Evolutionary conservation across 2,113 vertebrate genomes (phyloP).

Genomic region (Lontra canadensis): DNA sequence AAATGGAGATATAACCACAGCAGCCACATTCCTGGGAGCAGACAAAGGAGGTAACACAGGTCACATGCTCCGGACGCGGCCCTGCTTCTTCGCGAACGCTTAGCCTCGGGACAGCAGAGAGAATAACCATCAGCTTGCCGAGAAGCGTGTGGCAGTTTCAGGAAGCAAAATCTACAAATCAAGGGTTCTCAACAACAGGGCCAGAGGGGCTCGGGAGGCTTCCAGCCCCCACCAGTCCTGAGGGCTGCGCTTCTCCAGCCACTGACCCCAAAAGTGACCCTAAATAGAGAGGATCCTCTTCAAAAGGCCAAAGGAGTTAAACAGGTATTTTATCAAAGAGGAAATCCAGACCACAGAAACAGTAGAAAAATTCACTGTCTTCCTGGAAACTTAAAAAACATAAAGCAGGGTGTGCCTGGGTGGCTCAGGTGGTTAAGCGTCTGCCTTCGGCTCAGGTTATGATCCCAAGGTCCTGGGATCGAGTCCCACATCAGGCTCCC

Average conservation of each 20-base stretch:
- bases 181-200: neutral
- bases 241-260: neutral
- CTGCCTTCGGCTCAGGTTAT: neutral
- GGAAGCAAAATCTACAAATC: neutral
- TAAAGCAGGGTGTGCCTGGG: neutral
- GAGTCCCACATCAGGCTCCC: neutral
- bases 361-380: neutral
- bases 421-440: neutral
- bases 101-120: neutral
- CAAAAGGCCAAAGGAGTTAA: neutral
- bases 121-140: neutral
- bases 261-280: neutral
- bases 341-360: neutral
- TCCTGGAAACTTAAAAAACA: neutral
- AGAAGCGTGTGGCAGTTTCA: neutral
- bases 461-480: neutral
- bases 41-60: neutral
- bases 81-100: neutral
- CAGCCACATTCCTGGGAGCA: neutral
- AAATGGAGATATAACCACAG: neutral
- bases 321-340: neutral
- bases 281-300: neutral
- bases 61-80: fast-evolving
- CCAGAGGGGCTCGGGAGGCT: fast-evolving
- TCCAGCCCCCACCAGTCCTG: neutral